Evolutionary conservation across 1,140 invertebrate genomes (phyloP).

Genomic region (Drosophila funebris): DNA sequence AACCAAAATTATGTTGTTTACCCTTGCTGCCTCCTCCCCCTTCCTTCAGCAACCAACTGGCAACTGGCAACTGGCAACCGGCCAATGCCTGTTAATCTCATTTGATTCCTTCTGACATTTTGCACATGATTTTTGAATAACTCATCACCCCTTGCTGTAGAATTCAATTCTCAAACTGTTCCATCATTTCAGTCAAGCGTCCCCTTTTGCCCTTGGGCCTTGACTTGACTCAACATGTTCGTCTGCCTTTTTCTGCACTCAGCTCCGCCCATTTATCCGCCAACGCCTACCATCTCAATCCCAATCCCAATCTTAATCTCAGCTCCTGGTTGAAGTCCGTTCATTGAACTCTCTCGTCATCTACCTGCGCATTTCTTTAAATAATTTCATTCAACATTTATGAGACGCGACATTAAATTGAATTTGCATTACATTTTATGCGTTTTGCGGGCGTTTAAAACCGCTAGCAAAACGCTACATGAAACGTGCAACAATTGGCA

Average conservation of each 20-base stretch:
- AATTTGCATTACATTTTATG: constrained; percentile 17
- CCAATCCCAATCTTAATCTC: constrained; percentile 2
- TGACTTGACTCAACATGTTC: constrained; percentile 39
- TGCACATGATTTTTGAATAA: constrained; percentile 77
- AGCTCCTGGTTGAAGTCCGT: constrained; percentile 49
- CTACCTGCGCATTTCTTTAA: constrained; percentile 39
- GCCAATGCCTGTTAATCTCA: constrained; percentile 78
- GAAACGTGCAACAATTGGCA: constrained; percentile 12
- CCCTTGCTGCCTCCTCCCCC: constrained; percentile 17
- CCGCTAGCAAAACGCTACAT: constrained; percentile 2
- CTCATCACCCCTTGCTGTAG: constrained; percentile 60
- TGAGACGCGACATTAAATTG: constrained; percentile 32
- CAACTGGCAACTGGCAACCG: no score
- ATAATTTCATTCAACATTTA: constrained; percentile 23
- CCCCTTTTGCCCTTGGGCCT: constrained; percentile 49
- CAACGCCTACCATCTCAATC: neutral
- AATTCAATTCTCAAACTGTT: constrained; percentile 52
- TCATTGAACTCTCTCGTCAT: constrained; percentile 61
- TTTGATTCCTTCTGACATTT: constrained; percentile 76
- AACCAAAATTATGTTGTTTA: constrained; percentile 10
- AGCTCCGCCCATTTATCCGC: constrained; percentile 3
- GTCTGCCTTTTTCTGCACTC: constrained; percentile 27
- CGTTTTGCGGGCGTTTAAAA: neutral
- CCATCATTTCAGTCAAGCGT: constrained; percentile 47
- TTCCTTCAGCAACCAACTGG: no score